Conservation (phyloP, 1,140 invertebrate species). For the Olivierus martensii region DNA sequence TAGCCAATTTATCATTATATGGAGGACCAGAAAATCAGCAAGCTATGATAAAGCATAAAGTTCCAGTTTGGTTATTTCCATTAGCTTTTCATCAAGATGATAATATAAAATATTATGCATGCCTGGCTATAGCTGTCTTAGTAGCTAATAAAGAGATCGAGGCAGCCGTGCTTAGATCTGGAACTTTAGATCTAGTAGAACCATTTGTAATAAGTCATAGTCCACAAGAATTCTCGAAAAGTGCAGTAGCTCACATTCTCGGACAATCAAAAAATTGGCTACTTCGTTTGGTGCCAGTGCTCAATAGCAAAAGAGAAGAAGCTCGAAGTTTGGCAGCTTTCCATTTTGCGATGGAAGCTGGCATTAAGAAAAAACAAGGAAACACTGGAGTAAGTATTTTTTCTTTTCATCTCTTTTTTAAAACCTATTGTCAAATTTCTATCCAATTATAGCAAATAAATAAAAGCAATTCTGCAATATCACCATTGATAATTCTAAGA, state of each 20-base stretch:
- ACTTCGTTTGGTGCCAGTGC: slow-evolving; percentile 75
- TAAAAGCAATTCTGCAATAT: no score
- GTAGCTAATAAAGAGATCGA: slow-evolving; percentile 98
- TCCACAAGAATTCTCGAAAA: slow-evolving; percentile 86
- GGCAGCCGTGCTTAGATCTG: slow-evolving; percentile 85
- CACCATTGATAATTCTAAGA: no score
- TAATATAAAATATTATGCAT: slow-evolving; percentile 95
- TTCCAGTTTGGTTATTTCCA: slow-evolving; percentile 93
- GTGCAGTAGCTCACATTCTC: slow-evolving; percentile 74
- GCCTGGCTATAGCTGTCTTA: slow-evolving; percentile 87
- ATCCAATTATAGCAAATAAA: no score
- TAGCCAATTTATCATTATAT: slow-evolving; percentile 94
- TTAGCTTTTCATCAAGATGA: slow-evolving; percentile 93
- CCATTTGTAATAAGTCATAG: slow-evolving; percentile 88
- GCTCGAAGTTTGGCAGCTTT: slow-evolving; percentile 93
- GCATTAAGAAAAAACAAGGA: slow-evolving; percentile 91
- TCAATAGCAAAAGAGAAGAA: slow-evolving; percentile 91
- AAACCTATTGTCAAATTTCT: no score
- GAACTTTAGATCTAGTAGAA: slow-evolving; percentile 87
- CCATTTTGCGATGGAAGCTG: slow-evolving; percentile 98
- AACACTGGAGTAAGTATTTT: slow-evolving; percentile 52
- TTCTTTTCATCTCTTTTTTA: no score
- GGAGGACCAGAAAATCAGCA: slow-evolving; percentile 95
- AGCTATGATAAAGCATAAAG: slow-evolving; percentile 80
- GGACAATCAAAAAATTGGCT: slow-evolving; percentile 95